Conservation (phyloP, 1,140 invertebrate species). For the Cylas formicarius region DNA sequence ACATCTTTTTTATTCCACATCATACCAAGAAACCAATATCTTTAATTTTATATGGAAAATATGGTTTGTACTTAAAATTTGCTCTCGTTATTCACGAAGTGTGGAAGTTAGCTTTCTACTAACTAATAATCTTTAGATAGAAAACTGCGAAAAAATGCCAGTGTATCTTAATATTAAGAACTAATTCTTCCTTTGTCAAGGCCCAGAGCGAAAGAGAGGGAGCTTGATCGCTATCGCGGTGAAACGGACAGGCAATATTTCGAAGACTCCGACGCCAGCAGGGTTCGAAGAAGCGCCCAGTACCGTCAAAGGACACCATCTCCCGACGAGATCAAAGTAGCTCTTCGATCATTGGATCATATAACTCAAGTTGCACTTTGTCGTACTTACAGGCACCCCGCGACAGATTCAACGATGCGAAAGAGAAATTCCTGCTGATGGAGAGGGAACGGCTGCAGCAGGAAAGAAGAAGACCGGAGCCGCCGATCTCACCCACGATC, state of each 20-base stretch:
- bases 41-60: too few relatives aligned
- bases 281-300: slow-evolving; percentile 36
- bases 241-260: slow-evolving; percentile 8
- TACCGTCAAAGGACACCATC: slow-evolving; percentile 45
- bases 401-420: slow-evolving; percentile 74
- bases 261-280: slow-evolving; percentile 12
- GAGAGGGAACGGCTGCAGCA: slow-evolving; percentile 59
- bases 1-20: too few relatives aligned
- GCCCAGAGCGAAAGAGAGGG: not conserved
- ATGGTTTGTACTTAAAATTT: too few relatives aligned
- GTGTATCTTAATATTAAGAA: too few relatives aligned
- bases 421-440: slow-evolving; percentile 72
- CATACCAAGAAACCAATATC: too few relatives aligned
- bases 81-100: too few relatives aligned
- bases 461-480: slow-evolving; percentile 40
- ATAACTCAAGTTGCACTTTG: too few relatives aligned
- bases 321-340: slow-evolving; percentile 43
- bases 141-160: too few relatives aligned
- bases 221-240: slow-evolving; percentile 5
- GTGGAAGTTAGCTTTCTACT: too few relatives aligned
- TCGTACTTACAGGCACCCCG: slow-evolving; percentile 49
- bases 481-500: slow-evolving; percentile 28
- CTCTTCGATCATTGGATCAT: too few relatives aligned
- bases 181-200: not conserved
- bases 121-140: too few relatives aligned